Evolutionary conservation across 2,888 invertebrate genomes (phyloP), one percentile per base, ranked within the genome.

Genomic region (Dioctria rufipes): DNA sequence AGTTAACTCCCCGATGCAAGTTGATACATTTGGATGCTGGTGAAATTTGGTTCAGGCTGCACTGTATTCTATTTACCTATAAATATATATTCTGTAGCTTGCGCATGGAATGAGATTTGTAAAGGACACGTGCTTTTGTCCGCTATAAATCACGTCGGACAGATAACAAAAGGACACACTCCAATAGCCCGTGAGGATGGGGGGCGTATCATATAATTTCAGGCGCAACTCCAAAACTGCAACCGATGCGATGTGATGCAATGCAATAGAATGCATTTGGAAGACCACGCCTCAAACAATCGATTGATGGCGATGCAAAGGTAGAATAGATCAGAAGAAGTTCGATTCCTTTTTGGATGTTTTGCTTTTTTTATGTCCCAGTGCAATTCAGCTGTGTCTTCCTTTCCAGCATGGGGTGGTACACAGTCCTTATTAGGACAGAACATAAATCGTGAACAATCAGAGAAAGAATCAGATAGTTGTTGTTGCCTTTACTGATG

Each of bases 401-500:
- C 37, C 39, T 49, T 3, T 40, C 42, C 54, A 46, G 46, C 61
- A 43, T 51, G 75, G 75, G 75, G 75, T 75, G 75, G 75, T 75
- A 60, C 75, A 40, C 73, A 25, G 13, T 75, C 75, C 75, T 60
- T 75, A 75, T 75, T 75, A 60, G 75, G 75, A 75, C 43, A 61
- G 75, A 60, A 49, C 75, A 75, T 75, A 75, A 75, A 75, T 75
- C 75, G 60, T 60, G 75, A 51, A 42, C 75, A 75, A 75, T 75
- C 75, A 75, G 75, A 60, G 42, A 37, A 43, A 43, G 75, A 43
- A 75, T 75, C 61, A 43, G 60, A 71, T 51, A 71, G 71, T 39
- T 51, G 46, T 46, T 43, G 71, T 40, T 40, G 13, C 60, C 43
- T 25, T 42, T 75, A 9, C 60, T 42, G 75, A 46, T 61, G 75